Conservation (phyloP, 2,113 vertebrate species). For the Lethenteron reissneri region DNA sequence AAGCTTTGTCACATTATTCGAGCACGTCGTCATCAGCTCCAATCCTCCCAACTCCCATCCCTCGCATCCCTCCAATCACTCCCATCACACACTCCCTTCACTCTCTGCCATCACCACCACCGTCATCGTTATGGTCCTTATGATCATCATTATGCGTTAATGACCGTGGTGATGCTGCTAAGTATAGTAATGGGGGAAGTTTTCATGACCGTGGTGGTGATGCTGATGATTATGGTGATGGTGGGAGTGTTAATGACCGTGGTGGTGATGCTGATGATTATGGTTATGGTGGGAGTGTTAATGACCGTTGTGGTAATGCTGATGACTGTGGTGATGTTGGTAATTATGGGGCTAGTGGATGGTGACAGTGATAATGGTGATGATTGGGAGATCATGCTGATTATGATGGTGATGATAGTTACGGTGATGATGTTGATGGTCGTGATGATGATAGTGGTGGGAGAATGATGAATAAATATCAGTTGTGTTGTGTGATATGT, state of each 20-base stretch:
- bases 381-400: background rate
- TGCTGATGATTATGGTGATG: slow-evolving; percentile 1
- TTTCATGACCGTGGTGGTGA: background rate
- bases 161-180: background rate
- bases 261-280: background rate
- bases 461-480: too few species aligned
- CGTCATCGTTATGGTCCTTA: too few species aligned
- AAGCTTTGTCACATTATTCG: too few species aligned
- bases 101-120: too few species aligned
- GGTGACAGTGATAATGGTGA: background rate
- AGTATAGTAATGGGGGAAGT: background rate
- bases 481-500: too few species aligned
- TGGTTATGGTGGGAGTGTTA: background rate
- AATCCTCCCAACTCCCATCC: too few species aligned
- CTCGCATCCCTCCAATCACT: too few species aligned
- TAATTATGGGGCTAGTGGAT: background rate
- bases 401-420: background rate
- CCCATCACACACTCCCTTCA: too few species aligned
- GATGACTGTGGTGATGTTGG: background rate
- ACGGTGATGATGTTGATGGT: background rate
- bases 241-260: background rate
- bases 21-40: too few species aligned
- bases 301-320: background rate
- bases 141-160: background rate
- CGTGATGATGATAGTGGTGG: slow-evolving; percentile 2